A percentile compares a stretch with the other conserved stretches of the same genome.
Conservation (phyloP, 92 coral and sea anemone species). For the Nematostella vectensis region DNA sequence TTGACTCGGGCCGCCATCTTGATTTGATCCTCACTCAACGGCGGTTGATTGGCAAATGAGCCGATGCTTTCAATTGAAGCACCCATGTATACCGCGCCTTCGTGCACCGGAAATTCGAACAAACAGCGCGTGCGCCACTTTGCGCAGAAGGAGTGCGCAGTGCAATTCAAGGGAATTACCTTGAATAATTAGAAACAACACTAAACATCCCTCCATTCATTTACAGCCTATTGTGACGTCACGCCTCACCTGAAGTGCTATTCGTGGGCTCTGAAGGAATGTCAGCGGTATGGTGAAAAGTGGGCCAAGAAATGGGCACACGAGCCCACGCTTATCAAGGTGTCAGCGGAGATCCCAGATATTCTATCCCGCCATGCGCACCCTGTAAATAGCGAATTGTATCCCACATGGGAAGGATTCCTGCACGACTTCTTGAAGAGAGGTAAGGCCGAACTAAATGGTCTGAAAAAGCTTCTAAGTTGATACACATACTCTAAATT, state of each 20-base stretch:
- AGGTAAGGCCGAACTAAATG: conserved; percentile 52
- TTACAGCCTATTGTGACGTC: conserved; percentile 95
- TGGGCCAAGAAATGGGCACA: conserved; percentile 99
- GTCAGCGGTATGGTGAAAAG: conserved; percentile 94
- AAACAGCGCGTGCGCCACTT: too few relatives aligned
- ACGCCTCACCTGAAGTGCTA: conserved; percentile 77
- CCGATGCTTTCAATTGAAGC: too few relatives aligned
- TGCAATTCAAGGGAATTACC: too few relatives aligned
- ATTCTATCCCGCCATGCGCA: conserved; percentile 64
- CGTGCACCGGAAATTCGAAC: too few relatives aligned
- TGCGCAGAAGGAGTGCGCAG: too few relatives aligned
- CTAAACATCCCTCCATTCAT: too few relatives aligned
- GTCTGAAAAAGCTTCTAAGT: not conserved
- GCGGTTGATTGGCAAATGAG: too few relatives aligned
- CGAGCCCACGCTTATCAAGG: conserved; percentile 86
- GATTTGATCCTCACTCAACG: too few relatives aligned
- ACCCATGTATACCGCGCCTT: too few relatives aligned
- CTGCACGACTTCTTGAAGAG: conserved; percentile 74
- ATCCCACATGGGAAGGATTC: conserved; percentile 81
- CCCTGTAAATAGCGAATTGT: conserved; percentile 64
- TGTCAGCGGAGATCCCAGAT: conserved; percentile 82
- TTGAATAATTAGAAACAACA: too few relatives aligned
- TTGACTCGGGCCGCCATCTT: too few relatives aligned
- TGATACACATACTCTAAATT: too few relatives aligned
- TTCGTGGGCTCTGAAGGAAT: conserved; percentile 81